A percentile compares a stretch with the other conserved stretches of the same genome.
phyloP scores from a whole-genome alignment of 1,140 invertebrate genomes.

The Physella acuta region DNA sequence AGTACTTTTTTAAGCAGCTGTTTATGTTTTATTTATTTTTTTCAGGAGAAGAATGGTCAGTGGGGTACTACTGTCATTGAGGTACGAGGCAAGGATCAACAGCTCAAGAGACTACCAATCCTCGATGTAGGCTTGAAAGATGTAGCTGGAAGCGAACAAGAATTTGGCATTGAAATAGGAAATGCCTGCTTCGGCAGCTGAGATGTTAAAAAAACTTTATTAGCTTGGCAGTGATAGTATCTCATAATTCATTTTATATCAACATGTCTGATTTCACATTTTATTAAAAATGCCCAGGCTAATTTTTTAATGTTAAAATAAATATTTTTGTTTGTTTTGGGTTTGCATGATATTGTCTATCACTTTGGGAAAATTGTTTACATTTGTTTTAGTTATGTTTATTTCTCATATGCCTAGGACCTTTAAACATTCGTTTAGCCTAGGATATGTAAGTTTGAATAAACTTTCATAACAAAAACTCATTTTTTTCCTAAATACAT shows the following conservation, averaged over 20 bases:
- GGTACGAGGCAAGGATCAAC: constrained; percentile 75
- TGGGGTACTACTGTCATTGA: constrained; percentile 76
- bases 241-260: too few species aligned
- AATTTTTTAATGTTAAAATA: too few species aligned
- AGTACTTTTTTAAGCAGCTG: neutral
- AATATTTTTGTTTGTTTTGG: too few species aligned
- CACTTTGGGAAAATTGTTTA: too few species aligned
- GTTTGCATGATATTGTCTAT: too few species aligned
- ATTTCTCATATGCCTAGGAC: neutral
- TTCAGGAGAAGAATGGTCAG: constrained; percentile 62
- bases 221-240: too few species aligned
- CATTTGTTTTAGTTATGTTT: too few species aligned
- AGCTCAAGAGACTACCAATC: constrained; percentile 71
- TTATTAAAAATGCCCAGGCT: too few species aligned
- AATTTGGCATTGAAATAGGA: constrained; percentile 80
- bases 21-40: neutral
- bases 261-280: too few species aligned
- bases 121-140: constrained; percentile 77
- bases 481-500: too few species aligned
- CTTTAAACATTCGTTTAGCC: constrained; percentile 2
- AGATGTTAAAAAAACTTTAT: too few species aligned
- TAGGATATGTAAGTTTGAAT: neutral
- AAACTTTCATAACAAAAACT: neutral
- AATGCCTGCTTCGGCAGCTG: constrained; percentile 72
- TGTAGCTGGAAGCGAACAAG: constrained; percentile 72